Conservation (phyloP, 2,113 vertebrate genomes). For the Gnathonemus echidnorhynchus region DNA sequence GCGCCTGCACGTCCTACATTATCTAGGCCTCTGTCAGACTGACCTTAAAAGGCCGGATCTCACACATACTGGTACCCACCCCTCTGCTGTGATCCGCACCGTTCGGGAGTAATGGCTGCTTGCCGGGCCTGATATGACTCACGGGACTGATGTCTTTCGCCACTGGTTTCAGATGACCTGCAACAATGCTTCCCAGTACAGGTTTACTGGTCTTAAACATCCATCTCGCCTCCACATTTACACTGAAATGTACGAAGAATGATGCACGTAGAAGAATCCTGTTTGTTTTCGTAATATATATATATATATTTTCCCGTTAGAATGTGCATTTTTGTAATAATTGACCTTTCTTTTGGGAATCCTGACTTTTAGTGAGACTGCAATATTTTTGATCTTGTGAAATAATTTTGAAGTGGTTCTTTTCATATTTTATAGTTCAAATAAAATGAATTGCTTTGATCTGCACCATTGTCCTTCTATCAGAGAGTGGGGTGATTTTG, state of each 20-base stretch:
- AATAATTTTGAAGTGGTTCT: slow-evolving; percentile 33
- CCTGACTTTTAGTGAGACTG: background rate
- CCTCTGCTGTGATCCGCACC: background rate
- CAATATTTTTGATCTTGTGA: slow-evolving; percentile 1
- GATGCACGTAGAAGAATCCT: background rate
- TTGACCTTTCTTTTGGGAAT: slow-evolving; percentile 2
- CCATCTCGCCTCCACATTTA: background rate
- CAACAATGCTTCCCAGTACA: background rate
- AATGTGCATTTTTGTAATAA: background rate
- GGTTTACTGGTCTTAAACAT: background rate
- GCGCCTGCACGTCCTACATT: background rate
- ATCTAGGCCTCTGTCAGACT: background rate
- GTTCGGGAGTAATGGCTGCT: background rate
- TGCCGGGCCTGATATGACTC: background rate
- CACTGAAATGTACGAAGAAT: slow-evolving; percentile 6
- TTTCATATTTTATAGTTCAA: slow-evolving; percentile 17
- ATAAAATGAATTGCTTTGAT: slow-evolving; percentile 15
- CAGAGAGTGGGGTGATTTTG: background rate
- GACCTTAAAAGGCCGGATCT: background rate
- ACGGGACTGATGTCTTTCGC: background rate
- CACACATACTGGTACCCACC: background rate
- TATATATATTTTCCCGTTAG: background rate
- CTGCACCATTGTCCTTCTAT: background rate
- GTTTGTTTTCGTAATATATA: background rate
- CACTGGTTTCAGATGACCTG: background rate